Base-by-base conservation (phyloP, 2,797 vertebrate genomes). In the Danio tinwini region DNA sequence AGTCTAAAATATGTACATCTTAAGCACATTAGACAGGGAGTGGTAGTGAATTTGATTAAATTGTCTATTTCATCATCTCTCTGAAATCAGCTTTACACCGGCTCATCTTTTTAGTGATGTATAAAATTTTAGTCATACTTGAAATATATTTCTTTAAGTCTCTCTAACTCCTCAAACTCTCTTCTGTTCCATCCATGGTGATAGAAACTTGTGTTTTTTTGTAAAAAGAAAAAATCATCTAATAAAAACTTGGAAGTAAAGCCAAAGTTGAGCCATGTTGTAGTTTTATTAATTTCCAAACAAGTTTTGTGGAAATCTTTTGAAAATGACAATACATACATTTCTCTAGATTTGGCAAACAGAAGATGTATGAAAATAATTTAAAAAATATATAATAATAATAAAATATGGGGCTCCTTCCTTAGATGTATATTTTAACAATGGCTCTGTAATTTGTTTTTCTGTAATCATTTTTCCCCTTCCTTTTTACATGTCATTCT, bases 1-100 rank as follows among this genome's bases (percentile, higher is more conserved):
- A 6, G 56, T 17, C 44, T 50, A 56, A 37, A 74, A 74, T 62
- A 61, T 61, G 44, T 21, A 49, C 44, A 62, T 74, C 56, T 61
- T 61, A 74, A 47, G 44, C 10, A 5, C 16, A 47, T 49, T 49
- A 74, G 19, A 61, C 53, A 47, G 56, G 4, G 44, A 21, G 58
- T 61, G 44, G 29, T 19, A 8, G 7, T 17, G 50, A 42, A 55
- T 70, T 55, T 70, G 68, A 70, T 19, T 70, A 50, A 70, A 55
- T 55, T 55, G 37, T 70, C 50, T 70, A 42, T 70, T 40, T 19
- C 1, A 2, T 42, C 37, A 19, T 42, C 37, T 70, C 68, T 70
- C 16, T 53, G 53, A 55, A 70, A 17, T 42, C 1, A 42, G 52
- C n/a, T 70, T 55, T 55, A 53, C n/a, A 13, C 37, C 5, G 6